Percentiles rank a stretch among this genome's conserved stretches.
Conservation (phyloP, 2,113 vertebrate species). For the Campylorhamphus procurvoides region DNA sequence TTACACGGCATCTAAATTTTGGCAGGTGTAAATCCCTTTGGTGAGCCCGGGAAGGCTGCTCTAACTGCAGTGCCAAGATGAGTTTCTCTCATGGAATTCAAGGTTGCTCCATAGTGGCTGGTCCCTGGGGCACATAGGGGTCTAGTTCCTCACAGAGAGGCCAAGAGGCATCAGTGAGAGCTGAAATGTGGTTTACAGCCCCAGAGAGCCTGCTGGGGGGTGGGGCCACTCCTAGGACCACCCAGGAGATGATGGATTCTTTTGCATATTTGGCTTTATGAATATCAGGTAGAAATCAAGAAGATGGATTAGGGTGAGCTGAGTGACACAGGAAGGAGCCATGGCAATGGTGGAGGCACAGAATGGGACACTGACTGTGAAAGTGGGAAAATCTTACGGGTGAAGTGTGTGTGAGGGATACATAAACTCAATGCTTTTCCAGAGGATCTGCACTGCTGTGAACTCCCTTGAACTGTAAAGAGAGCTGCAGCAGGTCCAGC, state of each 20-base stretch:
- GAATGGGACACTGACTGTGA: not conserved
- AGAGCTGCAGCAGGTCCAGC: not conserved
- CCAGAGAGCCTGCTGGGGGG: not conserved
- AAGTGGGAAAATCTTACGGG: not conserved
- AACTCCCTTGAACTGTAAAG: not conserved
- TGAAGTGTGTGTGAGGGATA: not conserved
- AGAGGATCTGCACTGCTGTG: not conserved
- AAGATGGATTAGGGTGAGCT: not conserved
- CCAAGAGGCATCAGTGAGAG: not conserved
- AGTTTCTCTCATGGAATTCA: not conserved
- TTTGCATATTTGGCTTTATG: not conserved
- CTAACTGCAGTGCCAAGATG: not conserved
- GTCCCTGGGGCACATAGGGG: accelerated
- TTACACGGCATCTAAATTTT: not conserved
- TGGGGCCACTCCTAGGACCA: not conserved
- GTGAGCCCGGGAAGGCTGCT: not conserved
- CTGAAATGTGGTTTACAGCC: not conserved
- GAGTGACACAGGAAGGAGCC: not conserved
- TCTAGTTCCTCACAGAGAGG: not conserved
- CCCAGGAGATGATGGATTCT: not conserved
- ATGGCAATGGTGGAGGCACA: not conserved
- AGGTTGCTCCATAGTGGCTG: not conserved
- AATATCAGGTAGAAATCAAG: not conserved
- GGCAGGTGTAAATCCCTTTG: not conserved
- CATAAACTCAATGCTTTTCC: not conserved